These are phyloP conservation scores for Sturnira hondurensis DNA, from an alignment of 2,113 vertebrate species.

Conservation along the genomic window DNA sequence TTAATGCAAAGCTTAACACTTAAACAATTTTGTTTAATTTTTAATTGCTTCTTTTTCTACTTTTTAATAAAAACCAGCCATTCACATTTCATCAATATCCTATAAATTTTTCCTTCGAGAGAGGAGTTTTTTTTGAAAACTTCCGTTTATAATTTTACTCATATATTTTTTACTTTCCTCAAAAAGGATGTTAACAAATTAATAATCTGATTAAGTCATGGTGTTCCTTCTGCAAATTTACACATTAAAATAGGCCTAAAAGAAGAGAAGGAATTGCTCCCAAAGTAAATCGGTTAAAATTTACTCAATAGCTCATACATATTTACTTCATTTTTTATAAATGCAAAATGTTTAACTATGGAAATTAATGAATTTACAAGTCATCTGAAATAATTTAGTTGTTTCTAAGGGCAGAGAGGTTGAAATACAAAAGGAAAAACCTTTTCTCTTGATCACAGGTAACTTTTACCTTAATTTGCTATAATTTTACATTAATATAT, in stretches of 20 bases:
- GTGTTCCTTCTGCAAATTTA: neutral
- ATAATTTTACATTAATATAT: neutral
- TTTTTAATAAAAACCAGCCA: neutral
- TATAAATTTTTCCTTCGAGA: neutral
- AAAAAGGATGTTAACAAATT: neutral
- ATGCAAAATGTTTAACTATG: neutral
- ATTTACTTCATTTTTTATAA: neutral
- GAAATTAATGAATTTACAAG: neutral
- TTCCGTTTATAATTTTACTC: neutral
- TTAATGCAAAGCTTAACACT: neutral
- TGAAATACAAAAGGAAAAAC: neutral
- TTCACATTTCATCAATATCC: neutral
- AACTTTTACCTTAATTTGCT: neutral
- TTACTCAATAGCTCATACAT: neutral
- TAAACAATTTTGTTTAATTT: neutral
- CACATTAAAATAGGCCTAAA: slow-evolving; percentile 7
- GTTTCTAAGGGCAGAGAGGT: neutral
- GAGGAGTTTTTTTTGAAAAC: neutral
- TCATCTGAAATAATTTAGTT: neutral
- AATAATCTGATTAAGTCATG: neutral
- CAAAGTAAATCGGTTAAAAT: neutral
- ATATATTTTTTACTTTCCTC: neutral
- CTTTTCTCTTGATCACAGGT: neutral
- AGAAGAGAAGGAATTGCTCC: neutral
- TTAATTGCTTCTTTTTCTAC: neutral